Base-by-base conservation (phyloP, 2,888 invertebrate genomes). In the Morpho helenor region DNA sequence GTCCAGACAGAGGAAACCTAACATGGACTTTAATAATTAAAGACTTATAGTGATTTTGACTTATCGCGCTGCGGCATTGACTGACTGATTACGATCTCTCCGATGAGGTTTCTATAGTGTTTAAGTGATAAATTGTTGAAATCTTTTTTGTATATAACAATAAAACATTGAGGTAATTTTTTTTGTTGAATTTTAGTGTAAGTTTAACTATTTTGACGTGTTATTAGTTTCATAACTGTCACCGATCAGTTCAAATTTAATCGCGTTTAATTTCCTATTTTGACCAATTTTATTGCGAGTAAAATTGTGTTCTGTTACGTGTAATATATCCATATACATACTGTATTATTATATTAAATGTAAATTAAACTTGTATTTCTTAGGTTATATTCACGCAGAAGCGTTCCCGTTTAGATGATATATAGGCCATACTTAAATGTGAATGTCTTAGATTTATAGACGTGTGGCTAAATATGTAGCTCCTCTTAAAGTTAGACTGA, bases 111-210 rank as follows among this genome's bases (percentile, higher is more conserved):
- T 66, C 70, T 74, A 64, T 73, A 70, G 68, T 76, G 71, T 74
- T 71, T 67, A 67, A 73, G 71, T 66, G 62, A 65, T 61, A 61
- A 68, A 69, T 84, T 85, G 84, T 87, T 87, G 69, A 79, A 72
- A 73, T 83, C 84, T 82, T 85, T 85, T 43, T 84, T 88, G 84
- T 87, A 86, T 79, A 87, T 87, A 87, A 76, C 77, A 80, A 80
- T 76, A 76, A 58, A 71, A 72, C 69, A 67, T 67, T 71, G 64
- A 66, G 54, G 67, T 61, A 70, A 16, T 16, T 16, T 65, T 68
- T 80, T 81, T 77, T 78, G 76, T 81, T 83, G 71, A 72, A 59
- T 71, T 77, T 80, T 72, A 64, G 68, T 69, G 61, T 61, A 68
- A 65, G 66, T 73, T 72, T 68, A 72, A 69, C 72, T 68, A 77